A percentile compares a stretch with the other conserved stretches of the same genome.
Evolutionary conservation across 2,888 invertebrate species (phyloP).

Genomic region (Oithona nana): DNA sequence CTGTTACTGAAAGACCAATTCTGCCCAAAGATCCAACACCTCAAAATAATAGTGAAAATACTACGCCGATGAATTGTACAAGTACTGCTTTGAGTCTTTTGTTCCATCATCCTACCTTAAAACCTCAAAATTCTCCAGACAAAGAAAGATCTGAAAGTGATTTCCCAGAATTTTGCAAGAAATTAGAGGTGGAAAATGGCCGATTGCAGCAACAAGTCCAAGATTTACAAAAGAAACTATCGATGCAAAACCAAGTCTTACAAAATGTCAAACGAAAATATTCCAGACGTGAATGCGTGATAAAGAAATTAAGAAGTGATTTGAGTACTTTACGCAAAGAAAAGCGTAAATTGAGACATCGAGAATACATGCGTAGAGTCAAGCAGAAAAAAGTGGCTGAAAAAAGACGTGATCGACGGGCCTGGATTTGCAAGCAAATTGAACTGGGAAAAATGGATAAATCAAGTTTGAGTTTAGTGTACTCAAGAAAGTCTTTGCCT

Average conservation of each 20-base stretch:
- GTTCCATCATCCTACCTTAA: background rate
- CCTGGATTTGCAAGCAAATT: background rate
- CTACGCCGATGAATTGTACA: too few species aligned
- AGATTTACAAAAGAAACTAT: background rate
- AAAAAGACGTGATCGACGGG: background rate
- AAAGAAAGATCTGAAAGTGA: background rate
- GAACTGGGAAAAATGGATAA: background rate
- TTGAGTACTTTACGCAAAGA: background rate
- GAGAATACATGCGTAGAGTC: background rate
- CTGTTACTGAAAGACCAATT: too few species aligned
- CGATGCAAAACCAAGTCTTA: background rate
- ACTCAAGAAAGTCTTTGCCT: background rate
- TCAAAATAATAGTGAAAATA: background rate
- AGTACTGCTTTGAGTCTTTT: background rate
- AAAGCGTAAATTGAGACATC: background rate
- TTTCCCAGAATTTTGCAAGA: too few species aligned
- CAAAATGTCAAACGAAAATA: background rate
- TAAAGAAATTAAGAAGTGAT: background rate
- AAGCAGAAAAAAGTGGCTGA: background rate
- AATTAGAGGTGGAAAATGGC: background rate
- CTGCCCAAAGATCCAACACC: background rate
- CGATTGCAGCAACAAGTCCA: background rate
- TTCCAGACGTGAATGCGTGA: background rate
- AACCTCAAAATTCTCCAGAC: background rate
- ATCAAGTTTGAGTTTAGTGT: background rate